These are phyloP conservation scores for Nannospalax galili DNA, from an alignment of 2,113 vertebrate species.

Conservation along the genomic window DNA sequence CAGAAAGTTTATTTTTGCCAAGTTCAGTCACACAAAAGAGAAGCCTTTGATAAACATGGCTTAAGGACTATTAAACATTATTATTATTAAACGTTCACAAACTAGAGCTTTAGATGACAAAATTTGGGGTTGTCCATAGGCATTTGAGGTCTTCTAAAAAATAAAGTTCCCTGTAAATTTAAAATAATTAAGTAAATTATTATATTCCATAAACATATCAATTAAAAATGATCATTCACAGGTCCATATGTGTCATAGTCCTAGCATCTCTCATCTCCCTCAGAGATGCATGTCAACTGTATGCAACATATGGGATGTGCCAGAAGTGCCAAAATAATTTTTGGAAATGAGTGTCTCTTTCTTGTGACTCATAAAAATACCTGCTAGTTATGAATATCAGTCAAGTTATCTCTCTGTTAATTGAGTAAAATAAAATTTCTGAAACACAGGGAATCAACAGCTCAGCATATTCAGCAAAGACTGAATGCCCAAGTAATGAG, in stretches of 20 bases:
- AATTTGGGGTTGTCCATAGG: constrained; percentile 32
- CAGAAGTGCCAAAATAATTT: constrained; percentile 64
- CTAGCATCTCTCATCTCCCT: constrained; percentile 28
- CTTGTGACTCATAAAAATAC: constrained; percentile 57
- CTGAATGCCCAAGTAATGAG: constrained; percentile 33
- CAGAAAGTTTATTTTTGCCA: constrained; percentile 33
- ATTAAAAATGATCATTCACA: constrained; percentile 71
- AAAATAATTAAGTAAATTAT: constrained; percentile 69
- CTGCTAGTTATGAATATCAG: constrained; percentile 20
- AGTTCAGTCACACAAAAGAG: neutral
- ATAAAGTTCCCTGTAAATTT: constrained; percentile 71
- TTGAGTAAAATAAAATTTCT: constrained; percentile 57
- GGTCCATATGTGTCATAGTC: constrained; percentile 61
- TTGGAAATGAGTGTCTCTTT: constrained; percentile 50
- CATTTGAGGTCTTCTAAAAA: constrained; percentile 53
- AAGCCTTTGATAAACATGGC: constrained; percentile 10
- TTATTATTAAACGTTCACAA: neutral
- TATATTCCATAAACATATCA: constrained; percentile 51
- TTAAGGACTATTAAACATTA: constrained; percentile 23
- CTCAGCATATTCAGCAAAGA: constrained; percentile 34
- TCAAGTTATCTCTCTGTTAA: neutral
- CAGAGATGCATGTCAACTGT: constrained; percentile 55
- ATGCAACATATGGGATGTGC: constrained; percentile 48
- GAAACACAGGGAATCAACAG: constrained; percentile 38
- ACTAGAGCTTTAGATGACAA: neutral